Base-by-base conservation (phyloP, 2,113 vertebrate species). In the Alaudala cheleensis region DNA sequence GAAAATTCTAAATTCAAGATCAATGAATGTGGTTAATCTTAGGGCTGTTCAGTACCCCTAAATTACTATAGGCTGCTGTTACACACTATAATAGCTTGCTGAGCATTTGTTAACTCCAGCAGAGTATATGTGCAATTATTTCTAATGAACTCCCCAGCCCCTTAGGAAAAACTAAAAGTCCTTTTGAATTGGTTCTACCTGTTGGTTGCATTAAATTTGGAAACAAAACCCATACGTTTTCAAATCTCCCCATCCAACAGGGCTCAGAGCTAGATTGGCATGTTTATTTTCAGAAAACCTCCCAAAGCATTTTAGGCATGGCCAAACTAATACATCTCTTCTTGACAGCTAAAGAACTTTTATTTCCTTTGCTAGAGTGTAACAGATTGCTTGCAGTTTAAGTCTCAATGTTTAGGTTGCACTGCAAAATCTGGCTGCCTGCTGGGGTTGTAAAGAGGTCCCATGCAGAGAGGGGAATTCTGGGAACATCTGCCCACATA, bases 371-470 rank as follows among this genome's bases (percentile, higher is more conserved):
- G 94, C 93, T 94, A 92, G 45, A 81, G 60, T 92, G 77, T 90
- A 96, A 81, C 73, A 79, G 94, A 91, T 89, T 94, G 88, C 93
- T 93, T 88, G 91, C 76, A 93, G 86, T 94, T 95, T 88, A 83
- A 93, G 81, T 86, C 83, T 95, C 14, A 2, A 39, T 88, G 66
- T 93, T 95, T 77, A 83, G 91, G 87, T 90, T 93, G 73, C 85
- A 78, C 71, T 81, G 83, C 87, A 94, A 91, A 96, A 95, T 90
- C 93, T 88, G 86, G 66, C 70, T 96, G 90, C 91, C 95, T 97
- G 92, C 92, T 97, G 91, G 78, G 93, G 86, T 74, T 95, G 82
- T 96, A 96, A 97, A 96, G 95, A 88, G 67, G 92, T 94, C 77
- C 77, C 90, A 93, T 92, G 90, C 80, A 96, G 90, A 80, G 93